These are phyloP conservation scores for Dissostichus mawsoni DNA, from an alignment of 2,113 vertebrate species.

Conservation along the genomic window DNA sequence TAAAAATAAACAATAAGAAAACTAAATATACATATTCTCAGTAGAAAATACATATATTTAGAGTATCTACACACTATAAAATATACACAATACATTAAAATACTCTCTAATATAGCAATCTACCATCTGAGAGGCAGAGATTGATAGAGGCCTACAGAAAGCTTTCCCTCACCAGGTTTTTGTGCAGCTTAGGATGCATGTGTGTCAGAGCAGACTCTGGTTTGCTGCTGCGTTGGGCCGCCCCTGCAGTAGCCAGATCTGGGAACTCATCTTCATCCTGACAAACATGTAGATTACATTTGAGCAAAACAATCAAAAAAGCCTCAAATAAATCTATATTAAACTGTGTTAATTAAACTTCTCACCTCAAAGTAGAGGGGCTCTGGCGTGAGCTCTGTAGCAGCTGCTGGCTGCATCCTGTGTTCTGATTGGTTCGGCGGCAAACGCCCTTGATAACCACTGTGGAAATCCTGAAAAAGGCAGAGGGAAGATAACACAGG, in stretches of 20 bases:
- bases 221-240: constrained; percentile 82
- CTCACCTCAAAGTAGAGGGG: constrained; percentile 94
- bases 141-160: not conserved
- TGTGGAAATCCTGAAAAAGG: constrained; percentile 72
- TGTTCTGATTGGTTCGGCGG: constrained; percentile 74
- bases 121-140: no score
- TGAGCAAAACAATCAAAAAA: not conserved
- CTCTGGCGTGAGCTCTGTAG: constrained; percentile 85
- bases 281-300: constrained; percentile 13
- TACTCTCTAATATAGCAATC: no score
- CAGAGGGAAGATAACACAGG: not conserved
- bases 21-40: no score
- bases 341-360: not conserved
- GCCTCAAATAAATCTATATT: not conserved
- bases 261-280: constrained; percentile 96
- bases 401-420: constrained; percentile 82
- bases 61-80: no score
- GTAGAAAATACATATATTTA: no score
- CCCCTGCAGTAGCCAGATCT: constrained; percentile 87
- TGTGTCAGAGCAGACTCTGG: constrained; percentile 86
- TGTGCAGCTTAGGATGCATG: constrained; percentile 89
- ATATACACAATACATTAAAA: no score
- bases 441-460: constrained; percentile 58
- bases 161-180: constrained; percentile 87
- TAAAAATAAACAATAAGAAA: no score